Percentiles rank a stretch among this genome's conserved stretches.
phyloP scores from a whole-genome alignment of 2,888 invertebrate species.

The Melieria picta region DNA sequence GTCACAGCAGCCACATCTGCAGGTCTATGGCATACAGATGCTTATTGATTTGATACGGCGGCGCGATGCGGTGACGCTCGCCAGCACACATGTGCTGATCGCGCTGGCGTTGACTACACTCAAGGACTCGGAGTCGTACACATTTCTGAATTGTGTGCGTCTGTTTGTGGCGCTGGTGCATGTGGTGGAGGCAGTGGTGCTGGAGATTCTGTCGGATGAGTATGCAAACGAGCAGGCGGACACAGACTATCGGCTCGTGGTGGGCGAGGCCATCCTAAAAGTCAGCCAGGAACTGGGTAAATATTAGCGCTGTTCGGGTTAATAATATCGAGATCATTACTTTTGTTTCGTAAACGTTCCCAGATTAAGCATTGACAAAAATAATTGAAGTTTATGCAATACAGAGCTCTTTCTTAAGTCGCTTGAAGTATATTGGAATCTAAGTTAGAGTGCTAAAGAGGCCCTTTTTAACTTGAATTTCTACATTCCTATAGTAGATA shows the following conservation, averaged over 20 bases:
- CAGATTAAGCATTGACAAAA: too few species aligned
- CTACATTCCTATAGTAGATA: too few species aligned
- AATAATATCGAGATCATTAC: too few species aligned
- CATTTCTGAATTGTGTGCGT: constrained; percentile 63
- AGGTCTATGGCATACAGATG: constrained; percentile 62
- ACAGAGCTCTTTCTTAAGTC: too few species aligned
- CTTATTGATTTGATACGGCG: constrained; percentile 56
- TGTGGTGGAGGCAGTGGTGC: constrained; percentile 58
- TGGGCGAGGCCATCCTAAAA: constrained; percentile 64
- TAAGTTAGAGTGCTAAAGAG: not conserved
- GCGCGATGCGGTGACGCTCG: constrained; percentile 52
- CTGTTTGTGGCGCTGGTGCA: constrained; percentile 58
- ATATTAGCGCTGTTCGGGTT: constrained; percentile 21
- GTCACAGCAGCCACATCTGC: constrained; percentile 56
- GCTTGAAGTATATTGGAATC: not conserved
- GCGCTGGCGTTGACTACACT: constrained; percentile 59
- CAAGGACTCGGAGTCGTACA: constrained; percentile 62
- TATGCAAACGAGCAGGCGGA: constrained; percentile 55
- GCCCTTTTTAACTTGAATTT: too few species aligned
- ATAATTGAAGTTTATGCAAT: too few species aligned
- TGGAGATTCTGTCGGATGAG: constrained; percentile 61
- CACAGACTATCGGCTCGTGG: constrained; percentile 60
- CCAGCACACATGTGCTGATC: constrained; percentile 58
- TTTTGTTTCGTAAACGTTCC: too few species aligned
- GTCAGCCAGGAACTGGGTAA: constrained; percentile 59